Evolutionary conservation across 2,113 vertebrate species (phyloP), one percentile per base, ranked within the genome.

Genomic region (Xyrauchen texanus): DNA sequence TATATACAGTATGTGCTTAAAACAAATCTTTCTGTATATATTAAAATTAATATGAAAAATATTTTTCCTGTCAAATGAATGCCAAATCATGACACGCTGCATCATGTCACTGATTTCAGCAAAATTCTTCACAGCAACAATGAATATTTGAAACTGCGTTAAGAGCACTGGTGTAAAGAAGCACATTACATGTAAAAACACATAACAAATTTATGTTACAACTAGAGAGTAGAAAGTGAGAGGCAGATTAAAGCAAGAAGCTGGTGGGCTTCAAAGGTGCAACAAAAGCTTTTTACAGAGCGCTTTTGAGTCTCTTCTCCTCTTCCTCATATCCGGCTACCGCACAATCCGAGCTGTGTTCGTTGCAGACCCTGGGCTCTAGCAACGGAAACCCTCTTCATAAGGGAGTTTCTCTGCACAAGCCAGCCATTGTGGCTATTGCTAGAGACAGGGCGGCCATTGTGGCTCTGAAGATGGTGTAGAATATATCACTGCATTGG

Each of bases 281-380:
- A 47, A 63, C 63, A 44, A 12, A 55, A 58, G 81, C 81, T 70
- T 66, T 34, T 75, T 70, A 78, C 61, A 74, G 70, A 46, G 15
- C 13, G 46, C 76, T 79, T 57, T 75, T 58, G 46, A 62, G 53
- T 68, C 65, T 58, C 58, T 51, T 68, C 69, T 58, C 57, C 70
- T 61, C 69, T 15, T 79, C 64, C 58, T 75, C 5, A 52, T 13
- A 68, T 74, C 57, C 71, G 44, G 71, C 47, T 57, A 63, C 62
- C 4, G 51, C 70, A 83, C 77, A 83, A 83, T 64, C 70, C 5
- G 58, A 51, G 66, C 81, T 69, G 77, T 83, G 81, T 83, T 49
- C 13, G 21, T 47, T 9, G 16, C 66, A 49, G 47, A 13, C 21
- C 58, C 16, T 60, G 55, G 16, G 21, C 58, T 68, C 63, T n/a